Evolutionary conservation across 2,888 invertebrate species (phyloP).

Genomic region (Drosophila dives): DNA sequence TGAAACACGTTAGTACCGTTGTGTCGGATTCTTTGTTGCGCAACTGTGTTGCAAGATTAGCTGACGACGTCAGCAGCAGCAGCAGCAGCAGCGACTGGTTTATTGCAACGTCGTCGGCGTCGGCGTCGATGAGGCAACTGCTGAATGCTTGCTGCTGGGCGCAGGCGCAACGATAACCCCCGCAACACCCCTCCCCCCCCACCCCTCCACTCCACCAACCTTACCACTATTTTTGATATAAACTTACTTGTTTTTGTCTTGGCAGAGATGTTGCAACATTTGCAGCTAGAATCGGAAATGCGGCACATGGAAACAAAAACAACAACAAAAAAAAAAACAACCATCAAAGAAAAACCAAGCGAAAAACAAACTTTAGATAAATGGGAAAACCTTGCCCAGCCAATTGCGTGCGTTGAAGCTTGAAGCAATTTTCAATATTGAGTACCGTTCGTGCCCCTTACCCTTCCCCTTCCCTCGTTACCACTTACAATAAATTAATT

Average conservation of each 20-base stretch:
- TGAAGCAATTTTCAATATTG: constrained; percentile 57
- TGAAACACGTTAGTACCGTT: constrained; percentile 81
- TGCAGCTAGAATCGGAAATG: constrained; percentile 78
- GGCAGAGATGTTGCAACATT: constrained; percentile 66
- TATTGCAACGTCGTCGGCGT: constrained; percentile 67
- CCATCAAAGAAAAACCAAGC: constrained; percentile 21
- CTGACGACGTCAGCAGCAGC: constrained; percentile 45
- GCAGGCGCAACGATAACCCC: constrained; percentile 41
- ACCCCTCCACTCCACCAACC: neutral
- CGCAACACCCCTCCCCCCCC: neutral
- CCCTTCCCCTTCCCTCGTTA: neutral
- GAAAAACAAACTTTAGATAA: constrained; percentile 28
- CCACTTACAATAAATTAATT: constrained; percentile 54
- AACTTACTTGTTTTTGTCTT: constrained; percentile 25
- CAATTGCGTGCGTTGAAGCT: constrained; percentile 74
- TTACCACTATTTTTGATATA: constrained; percentile 10
- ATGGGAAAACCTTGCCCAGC: constrained; percentile 53
- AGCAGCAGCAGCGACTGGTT: constrained; percentile 66
- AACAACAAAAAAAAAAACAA: constrained; percentile 5
- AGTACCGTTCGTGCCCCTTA: constrained; percentile 50
- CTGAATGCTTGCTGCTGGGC: constrained; percentile 40
- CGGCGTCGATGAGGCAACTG: constrained; percentile 73
- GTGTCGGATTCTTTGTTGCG: constrained; percentile 82
- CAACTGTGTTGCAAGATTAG: constrained; percentile 83
- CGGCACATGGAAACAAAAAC: constrained; percentile 29